Base-by-base conservation (phyloP, 2,888 invertebrate genomes). In the Xanthostigma xanthostigma region DNA sequence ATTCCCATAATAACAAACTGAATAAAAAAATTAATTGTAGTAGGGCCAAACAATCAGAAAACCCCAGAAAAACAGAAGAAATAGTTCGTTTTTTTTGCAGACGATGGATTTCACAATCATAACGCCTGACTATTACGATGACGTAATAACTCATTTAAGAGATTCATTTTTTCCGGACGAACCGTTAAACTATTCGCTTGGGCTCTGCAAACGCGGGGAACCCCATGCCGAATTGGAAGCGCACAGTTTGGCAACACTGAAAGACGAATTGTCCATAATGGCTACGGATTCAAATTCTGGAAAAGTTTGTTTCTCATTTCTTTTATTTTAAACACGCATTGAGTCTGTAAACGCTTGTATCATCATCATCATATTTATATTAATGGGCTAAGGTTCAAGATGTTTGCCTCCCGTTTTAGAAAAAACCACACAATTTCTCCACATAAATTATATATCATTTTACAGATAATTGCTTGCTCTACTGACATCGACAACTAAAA, bases 161-260 rank as follows among this genome's bases (percentile, higher is more conserved):
- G 69, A 75, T 54, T 84, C 79, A 60, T 84, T 85, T 70, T 89
- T 89, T 64, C 81, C 84, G 0, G 89, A 89, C 61, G 89, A 89
- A 62, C 88, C 89, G 0, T 71, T 89, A 42, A 89, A 89, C 67
- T 76, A 77, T 56, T 83, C 86, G 0, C 81, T 86, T n/a, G 74
- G 75, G 10, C 71, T 88, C 8, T 87, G 86, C 60, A 65, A 74
- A 45, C 72, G 76, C 8, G 86, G 86, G 0, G 75, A 80, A 57
- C 75, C 81, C 0, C 85, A 87, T 58, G 72, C 69, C 0, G 79
- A 83, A 34, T 69, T 88, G 47, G 88, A 89, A 66, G 68, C 75
- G 33, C 81, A 86, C 56, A 83, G 86, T 59, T 63, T 76, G 38
- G 70, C 72, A 27, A 87, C 87, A n/a, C 72, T 89, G 57, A 71